A percentile compares a stretch with the other conserved stretches of the same genome.
These are phyloP conservation scores for Polydrusus cervinus DNA, from an alignment of 2,888 invertebrate genomes.

Conservation along the genomic window DNA sequence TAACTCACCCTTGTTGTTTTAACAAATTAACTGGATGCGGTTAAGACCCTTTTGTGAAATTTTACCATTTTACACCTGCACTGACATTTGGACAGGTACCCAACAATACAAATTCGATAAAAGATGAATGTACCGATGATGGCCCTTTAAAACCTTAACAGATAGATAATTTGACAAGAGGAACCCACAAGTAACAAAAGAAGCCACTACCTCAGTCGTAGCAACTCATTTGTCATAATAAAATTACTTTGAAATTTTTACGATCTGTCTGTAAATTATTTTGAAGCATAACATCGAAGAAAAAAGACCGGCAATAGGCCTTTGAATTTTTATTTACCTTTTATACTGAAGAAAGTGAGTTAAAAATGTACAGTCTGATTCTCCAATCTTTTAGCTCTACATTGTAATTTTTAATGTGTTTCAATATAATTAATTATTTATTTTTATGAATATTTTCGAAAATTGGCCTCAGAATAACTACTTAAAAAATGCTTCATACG, in stretches of 20 bases:
- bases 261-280: slow-evolving; percentile 37
- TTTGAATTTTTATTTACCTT: not conserved
- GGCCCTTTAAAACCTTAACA: slow-evolving; percentile 62
- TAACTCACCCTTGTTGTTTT: slow-evolving; percentile 53
- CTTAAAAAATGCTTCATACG: too few relatives aligned
- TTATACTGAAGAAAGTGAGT: too few relatives aligned
- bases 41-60: slow-evolving; percentile 44
- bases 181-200: slow-evolving; percentile 62
- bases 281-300: slow-evolving; percentile 40
- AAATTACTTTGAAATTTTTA: slow-evolving; percentile 59
- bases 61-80: slow-evolving; percentile 56
- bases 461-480: too few relatives aligned
- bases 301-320: slow-evolving; percentile 18
- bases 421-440: too few relatives aligned
- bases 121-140: slow-evolving; percentile 62
- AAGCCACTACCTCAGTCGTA: slow-evolving; percentile 61
- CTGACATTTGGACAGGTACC: slow-evolving; percentile 54
- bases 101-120: slow-evolving; percentile 51
- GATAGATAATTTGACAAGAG: slow-evolving; percentile 66
- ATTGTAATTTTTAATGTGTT: too few relatives aligned
- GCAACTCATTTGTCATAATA: slow-evolving; percentile 65
- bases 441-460: too few relatives aligned
- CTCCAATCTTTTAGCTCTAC: not conserved
- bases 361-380: too few relatives aligned
- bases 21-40: slow-evolving; percentile 51